Base-by-base conservation (phyloP, 2,888 invertebrate genomes). In the Torymus auratus region DNA sequence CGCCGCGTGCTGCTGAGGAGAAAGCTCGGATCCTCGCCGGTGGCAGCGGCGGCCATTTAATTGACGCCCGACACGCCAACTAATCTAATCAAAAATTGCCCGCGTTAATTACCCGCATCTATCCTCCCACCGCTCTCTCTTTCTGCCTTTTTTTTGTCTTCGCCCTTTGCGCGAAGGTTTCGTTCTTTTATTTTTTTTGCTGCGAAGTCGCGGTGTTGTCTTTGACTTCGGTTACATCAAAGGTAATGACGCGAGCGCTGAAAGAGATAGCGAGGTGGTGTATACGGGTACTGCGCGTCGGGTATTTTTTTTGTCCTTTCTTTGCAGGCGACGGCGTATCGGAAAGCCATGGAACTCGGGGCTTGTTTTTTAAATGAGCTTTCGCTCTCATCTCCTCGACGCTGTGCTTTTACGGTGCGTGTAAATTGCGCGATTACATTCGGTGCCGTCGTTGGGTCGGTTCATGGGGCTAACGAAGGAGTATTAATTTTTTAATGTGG, bases 71-170 rank as follows among this genome's bases (percentile, higher is more conserved):
- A 56, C 14, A 53, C 60, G 20, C 53, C 23, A 58, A 52, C 64
- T 81, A 77, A 77, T 77, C 81, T 81, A 81, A 77, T 81, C 72
- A 81, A 81, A 81, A 73, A 72, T 80, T 28, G 67, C 62, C 62
- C 50, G 67, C 74, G 60, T 75, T 80, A 75, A 80, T 80, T 80
- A 67, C 71, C 71, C 61, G 72, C 55, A 56, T 80, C 75, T 64
- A 58, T 75, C 50, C 17, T 14, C 23, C 14, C n/a, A 14, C 52
- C 23, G 61, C 60, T 76, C 20, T 20, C 50, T 67, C 17, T 7
- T 28, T 20, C 68, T 17, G n/a, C 28, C 12, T 41, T 20, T 69
- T 56, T 53, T 13, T 61, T 61, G 56, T 41, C 17, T 67, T 20
- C 23, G n/a, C 12, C 17, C 41, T 3, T 41, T 64, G 41, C 65